Percentiles rank a stretch among this genome's conserved stretches.
Evolutionary conservation across 2,113 vertebrate species (phyloP).

Genomic region (Globicephala melas): DNA sequence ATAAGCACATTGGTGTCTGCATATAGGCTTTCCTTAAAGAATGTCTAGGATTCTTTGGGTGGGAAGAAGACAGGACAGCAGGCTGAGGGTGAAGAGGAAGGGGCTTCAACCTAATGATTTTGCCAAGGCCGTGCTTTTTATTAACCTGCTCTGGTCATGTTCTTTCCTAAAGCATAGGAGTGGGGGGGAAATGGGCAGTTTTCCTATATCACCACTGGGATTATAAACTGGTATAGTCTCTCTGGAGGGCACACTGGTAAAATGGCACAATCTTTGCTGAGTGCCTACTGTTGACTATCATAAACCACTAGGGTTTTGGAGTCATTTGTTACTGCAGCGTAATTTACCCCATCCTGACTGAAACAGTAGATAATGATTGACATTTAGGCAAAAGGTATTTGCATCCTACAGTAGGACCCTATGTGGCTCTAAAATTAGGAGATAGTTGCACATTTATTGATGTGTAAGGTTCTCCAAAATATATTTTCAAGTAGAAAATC

Average conservation of each 20-base stretch:
- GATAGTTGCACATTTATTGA: background rate
- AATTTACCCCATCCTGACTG: background rate
- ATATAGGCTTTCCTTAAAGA: constrained; percentile 6
- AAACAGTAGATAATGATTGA: background rate
- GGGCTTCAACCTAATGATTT: background rate
- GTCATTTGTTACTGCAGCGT: background rate
- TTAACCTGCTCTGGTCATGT: background rate
- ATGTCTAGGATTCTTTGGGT: background rate
- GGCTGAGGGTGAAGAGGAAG: background rate
- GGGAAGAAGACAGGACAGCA: background rate
- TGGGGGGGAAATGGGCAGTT: background rate
- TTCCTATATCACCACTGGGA: background rate
- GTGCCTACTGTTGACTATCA: background rate
- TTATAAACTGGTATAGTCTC: background rate
- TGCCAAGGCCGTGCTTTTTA: background rate
- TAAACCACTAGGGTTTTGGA: background rate
- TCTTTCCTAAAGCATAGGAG: background rate
- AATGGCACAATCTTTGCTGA: background rate
- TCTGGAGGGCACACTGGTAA: background rate
- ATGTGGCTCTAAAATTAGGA: background rate
- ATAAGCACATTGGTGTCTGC: background rate
- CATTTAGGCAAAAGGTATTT: background rate
- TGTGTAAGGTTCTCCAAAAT: background rate
- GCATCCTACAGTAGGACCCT: background rate
- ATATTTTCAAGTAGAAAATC: background rate